Evolutionary conservation across 92 coral and sea anemone species (phyloP).

Genomic region (Zoanthus sociatus): DNA sequence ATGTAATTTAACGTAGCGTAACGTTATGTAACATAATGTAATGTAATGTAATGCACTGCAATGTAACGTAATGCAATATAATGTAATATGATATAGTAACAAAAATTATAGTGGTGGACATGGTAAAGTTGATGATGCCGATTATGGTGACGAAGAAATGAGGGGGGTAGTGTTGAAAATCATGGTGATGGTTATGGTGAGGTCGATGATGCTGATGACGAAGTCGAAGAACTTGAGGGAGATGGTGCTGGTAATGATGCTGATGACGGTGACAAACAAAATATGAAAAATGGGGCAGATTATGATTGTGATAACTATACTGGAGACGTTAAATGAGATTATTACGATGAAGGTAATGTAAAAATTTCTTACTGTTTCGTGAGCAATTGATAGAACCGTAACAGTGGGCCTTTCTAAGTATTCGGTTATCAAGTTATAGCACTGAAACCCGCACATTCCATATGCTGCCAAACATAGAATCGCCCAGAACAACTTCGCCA

Average conservation of each 20-base stretch:
- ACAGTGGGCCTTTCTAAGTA: constrained; percentile 36
- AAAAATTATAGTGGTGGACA: too few relatives aligned
- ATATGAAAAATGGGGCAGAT: not conserved
- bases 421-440: not conserved
- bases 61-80: not conserved
- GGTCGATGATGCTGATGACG: too few relatives aligned
- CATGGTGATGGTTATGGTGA: not conserved
- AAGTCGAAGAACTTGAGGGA: too few relatives aligned
- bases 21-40: not conserved
- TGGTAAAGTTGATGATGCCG: too few relatives aligned
- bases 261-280: too few relatives aligned
- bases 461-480: constrained; percentile 22
- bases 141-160: too few relatives aligned
- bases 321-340: not conserved
- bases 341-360: not conserved
- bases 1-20: not conserved
- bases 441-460: constrained; percentile 36
- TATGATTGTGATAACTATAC: too few relatives aligned
- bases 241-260: too few relatives aligned
- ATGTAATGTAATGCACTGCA: too few relatives aligned
- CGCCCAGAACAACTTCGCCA: constrained; percentile 29
- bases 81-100: not conserved
- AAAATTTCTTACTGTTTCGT: constrained; percentile 8
- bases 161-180: not conserved
- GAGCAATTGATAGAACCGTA: constrained; percentile 30